Evolutionary conservation across 2,113 vertebrate species (phyloP), one percentile per base, ranked within the genome.

Genomic region (Urocitellus parryii): DNA sequence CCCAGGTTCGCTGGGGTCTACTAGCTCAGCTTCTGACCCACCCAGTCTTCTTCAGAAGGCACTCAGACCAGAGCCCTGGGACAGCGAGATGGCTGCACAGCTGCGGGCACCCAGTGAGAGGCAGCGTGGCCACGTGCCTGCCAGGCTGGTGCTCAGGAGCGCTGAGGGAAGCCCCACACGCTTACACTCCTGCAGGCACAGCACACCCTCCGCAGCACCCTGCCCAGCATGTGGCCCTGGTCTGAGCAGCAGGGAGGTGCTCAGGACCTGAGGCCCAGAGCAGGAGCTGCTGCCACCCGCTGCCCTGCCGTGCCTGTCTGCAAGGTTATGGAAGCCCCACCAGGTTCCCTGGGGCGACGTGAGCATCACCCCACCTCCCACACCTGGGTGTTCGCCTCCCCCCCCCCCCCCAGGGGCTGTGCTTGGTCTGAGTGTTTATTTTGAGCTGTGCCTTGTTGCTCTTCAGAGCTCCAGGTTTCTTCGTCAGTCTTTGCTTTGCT

Each of bases 91-190:
- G 1, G 56, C 22, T 12, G n/a, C 1, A 32, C 67, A 79, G 24
- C 74, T 25, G 7, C 70, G 5, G 10, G 2, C 13, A 4, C 34
- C 6, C 39, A 5, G 25, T 14, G 63, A 3, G 39, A 7, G 7
- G 0, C n/a, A 12, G 1, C 10, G 16, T 3, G 0, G 4, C 2
- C 34, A 1, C 1, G 0, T 10, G 32, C 34, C 45, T 10, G 10
- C 67, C 34, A 17, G 24, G 5, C 17, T 4, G 18, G 1, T 3
- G 51, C 2, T 3, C 20, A 8, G 29, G 29, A 56, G 45, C 17
- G 5, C 56, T 25, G 3, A 4, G 4, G 39, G 39, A 42, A 51
- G 24, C 5, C 13, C 13, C 32, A 8, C 8, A 5, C 14, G 29
- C 37, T 4, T 4, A 4, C 32, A 20, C 63, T 29, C 65, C 9